Evolutionary conservation across 2,888 invertebrate species (phyloP).

Genomic region (Geotrupes spiniger): DNA sequence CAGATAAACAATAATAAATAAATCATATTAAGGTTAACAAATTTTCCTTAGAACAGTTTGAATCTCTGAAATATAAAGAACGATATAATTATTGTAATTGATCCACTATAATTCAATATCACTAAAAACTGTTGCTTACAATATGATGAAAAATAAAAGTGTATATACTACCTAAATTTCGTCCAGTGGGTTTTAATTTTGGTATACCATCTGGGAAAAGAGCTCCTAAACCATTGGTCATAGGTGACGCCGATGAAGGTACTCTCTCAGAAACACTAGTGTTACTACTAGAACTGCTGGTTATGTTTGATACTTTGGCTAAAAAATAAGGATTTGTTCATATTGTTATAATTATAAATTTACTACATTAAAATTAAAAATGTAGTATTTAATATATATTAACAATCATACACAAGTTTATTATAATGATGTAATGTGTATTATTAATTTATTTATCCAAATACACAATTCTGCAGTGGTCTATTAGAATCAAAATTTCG

Average conservation of each 20-base stretch:
- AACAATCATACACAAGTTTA: too few species aligned
- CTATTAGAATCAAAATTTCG: too few species aligned
- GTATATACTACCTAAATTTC: conserved; percentile 40
- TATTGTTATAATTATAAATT: not conserved
- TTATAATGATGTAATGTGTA: too few species aligned
- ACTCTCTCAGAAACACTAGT: conserved; percentile 26
- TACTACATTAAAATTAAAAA: too few species aligned
- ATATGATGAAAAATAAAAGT: not conserved
- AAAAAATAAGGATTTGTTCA: conserved; percentile 44
- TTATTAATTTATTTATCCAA: too few species aligned
- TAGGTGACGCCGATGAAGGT: conserved; percentile 9
- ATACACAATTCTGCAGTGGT: too few species aligned
- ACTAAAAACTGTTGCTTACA: not conserved
- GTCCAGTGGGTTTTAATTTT: conserved; percentile 71
- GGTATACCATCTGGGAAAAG: conserved; percentile 83
- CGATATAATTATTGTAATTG: too few species aligned
- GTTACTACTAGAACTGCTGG: conserved; percentile 35
- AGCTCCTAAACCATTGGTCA: conserved; percentile 54
- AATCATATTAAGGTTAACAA: too few species aligned
- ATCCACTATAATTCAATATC: not conserved
- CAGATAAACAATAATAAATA: too few species aligned
- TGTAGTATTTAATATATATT: too few species aligned
- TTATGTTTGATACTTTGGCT: conserved; percentile 55
- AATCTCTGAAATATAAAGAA: too few species aligned
- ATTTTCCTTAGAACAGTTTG: too few species aligned